Evolutionary conservation across 2,888 invertebrate genomes (phyloP).

Genomic region (Cephonodes hylas): DNA sequence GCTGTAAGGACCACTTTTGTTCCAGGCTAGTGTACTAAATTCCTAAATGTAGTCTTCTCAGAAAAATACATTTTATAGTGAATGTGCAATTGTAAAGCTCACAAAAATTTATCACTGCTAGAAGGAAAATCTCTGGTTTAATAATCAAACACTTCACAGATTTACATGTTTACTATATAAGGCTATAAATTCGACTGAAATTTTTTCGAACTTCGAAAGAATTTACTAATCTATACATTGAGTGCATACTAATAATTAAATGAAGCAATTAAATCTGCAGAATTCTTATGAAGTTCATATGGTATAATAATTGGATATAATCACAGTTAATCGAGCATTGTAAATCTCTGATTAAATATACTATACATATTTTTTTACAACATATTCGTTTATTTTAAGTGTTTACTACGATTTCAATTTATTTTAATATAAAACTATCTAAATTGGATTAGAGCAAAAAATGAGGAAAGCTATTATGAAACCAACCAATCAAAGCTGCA

Average conservation of each 20-base stretch:
- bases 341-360: conserved; percentile 11
- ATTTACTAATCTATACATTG: not conserved
- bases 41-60: not conserved
- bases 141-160: conserved; percentile 5
- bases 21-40: too few species aligned
- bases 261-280: not conserved
- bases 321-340: conserved; percentile 16
- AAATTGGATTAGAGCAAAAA: not conserved
- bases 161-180: not conserved
- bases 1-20: too few species aligned
- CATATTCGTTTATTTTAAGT: not conserved
- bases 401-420: not conserved
- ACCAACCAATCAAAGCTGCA: not conserved
- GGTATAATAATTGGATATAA: conserved; percentile 11
- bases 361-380: not conserved
- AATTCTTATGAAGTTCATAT: conserved; percentile 4
- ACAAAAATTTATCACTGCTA: not conserved
- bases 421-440: not conserved
- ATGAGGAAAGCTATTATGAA: not conserved
- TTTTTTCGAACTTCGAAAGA: not conserved
- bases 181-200: not conserved
- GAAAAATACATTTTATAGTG: not conserved
- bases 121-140: not conserved
- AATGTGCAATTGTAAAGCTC: not conserved
- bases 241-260: not conserved